These are phyloP conservation scores for Actenoides lindsayi DNA, from an alignment of 2,113 vertebrate genomes.

Conservation along the genomic window DNA sequence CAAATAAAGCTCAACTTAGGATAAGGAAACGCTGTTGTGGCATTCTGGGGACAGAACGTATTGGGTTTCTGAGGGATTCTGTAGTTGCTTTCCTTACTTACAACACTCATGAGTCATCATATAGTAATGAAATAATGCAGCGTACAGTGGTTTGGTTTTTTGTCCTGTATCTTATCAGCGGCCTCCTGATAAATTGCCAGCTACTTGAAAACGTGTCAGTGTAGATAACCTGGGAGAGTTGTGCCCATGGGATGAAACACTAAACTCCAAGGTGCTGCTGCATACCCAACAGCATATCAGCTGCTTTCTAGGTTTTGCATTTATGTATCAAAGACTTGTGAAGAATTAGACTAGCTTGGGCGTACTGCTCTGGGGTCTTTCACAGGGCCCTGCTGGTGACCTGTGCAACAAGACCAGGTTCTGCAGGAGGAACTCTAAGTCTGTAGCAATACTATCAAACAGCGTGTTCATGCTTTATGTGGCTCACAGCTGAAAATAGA, in stretches of 20 bases:
- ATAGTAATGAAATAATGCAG: background rate
- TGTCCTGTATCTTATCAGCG: background rate
- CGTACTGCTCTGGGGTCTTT: background rate
- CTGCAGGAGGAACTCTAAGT: background rate
- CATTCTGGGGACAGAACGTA: background rate
- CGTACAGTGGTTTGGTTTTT: background rate
- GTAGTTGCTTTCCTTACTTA: background rate
- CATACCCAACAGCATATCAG: accelerated
- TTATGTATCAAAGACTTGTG: background rate
- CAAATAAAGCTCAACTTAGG: background rate
- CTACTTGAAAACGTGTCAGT: background rate
- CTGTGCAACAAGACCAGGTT: background rate
- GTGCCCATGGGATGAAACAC: background rate
- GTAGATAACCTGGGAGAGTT: background rate
- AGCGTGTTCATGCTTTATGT: background rate
- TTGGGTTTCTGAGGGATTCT: background rate
- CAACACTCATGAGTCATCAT: background rate
- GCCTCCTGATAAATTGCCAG: background rate
- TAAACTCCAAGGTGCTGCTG: background rate
- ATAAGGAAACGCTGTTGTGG: background rate
- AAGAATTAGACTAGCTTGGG: background rate
- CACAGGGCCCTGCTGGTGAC: background rate
- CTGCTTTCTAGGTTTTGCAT: background rate
- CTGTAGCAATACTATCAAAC: background rate
- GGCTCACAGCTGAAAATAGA: background rate